Evolutionary conservation across 30 jellyfish, hydroid and myxozoan genomes (phyloP), one percentile per base, ranked within the genome.

Genomic region (Nemopilema nomurai): DNA sequence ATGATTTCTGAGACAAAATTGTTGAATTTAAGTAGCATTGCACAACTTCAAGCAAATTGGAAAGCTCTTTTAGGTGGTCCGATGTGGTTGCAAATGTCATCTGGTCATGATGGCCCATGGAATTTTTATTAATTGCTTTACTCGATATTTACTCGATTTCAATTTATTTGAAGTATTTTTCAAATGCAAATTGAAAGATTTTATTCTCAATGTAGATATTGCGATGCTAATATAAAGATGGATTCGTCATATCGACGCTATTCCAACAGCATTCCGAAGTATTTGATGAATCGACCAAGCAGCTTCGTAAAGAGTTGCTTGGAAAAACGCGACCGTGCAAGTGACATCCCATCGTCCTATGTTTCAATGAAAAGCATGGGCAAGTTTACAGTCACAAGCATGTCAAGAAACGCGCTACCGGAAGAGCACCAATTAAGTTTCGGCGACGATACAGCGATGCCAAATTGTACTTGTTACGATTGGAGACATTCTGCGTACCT

Each of bases 401-500:
- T 29, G 8, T 23, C 62, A 29, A 22, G 27, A 22, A 71, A 71
- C 57, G 13, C 57, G 13, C 57, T 41, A 41, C 57, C 13, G 57
- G 81, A 71, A 71, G 8, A 25, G 50, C 23, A 22, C 81, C 27
- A 29, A 22, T 29, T 4, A 29, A 71, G 49, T 25, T 71, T 71
- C 23, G 71, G 69, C 3, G 18, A 71, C 4, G 57, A 71, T 23
- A 49, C 30, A 25, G 49, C 62, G 30, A 71, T 71, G 81, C 81
- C 81, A 25, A 71, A 49, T 22, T 71, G 81, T 29, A 22, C 62
- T 22, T 71, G 81, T 41, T 41, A 41, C 21, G 88, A 53, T 53
- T 78, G 88, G 88, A 18, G 77, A 18, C 49, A 28, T 18, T 49
- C 77, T 25, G 78, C 32, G 20, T 78, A 78, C 53, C 88, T 31